phyloP scores from a whole-genome alignment of 1,140 invertebrate species.

The Drosophila lini region DNA sequence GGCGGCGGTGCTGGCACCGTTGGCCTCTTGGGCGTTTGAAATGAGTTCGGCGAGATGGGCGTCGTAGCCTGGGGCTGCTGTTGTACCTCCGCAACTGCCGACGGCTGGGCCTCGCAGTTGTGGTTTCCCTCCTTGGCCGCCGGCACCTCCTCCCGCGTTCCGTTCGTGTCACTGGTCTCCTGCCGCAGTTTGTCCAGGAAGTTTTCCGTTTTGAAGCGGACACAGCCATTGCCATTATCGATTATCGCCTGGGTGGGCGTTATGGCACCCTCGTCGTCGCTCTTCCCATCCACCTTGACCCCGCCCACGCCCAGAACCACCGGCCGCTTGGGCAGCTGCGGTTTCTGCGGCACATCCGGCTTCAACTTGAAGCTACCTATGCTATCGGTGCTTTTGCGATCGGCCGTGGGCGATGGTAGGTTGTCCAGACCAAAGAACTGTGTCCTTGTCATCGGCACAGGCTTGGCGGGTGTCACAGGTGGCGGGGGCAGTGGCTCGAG shows the following conservation, averaged over 20 bases:
- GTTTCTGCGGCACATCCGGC: constrained; percentile 80
- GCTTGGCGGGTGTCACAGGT: constrained; percentile 70
- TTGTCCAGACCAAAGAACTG: constrained; percentile 81
- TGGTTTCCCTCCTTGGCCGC: constrained; percentile 52
- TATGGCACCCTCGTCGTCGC: constrained; percentile 66
- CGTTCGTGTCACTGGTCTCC: constrained; percentile 71
- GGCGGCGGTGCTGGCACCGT: constrained; percentile 81
- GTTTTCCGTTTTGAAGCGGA: constrained; percentile 70
- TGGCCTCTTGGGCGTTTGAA: constrained; percentile 79
- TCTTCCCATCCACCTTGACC: constrained; percentile 55
- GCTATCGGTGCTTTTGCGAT: constrained; percentile 77
- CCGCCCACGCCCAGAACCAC: constrained; percentile 53
- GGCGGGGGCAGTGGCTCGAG: constrained; percentile 60
- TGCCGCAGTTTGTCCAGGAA: constrained; percentile 73
- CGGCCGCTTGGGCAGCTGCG: constrained; percentile 74
- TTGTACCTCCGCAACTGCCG: constrained; percentile 12
- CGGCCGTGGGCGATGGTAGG: constrained; percentile 76
- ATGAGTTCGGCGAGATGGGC: constrained; percentile 78
- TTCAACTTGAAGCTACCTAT: constrained; percentile 73
- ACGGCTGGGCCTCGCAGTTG: constrained; percentile 32
- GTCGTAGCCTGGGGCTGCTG: constrained; percentile 62
- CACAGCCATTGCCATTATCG: constrained; percentile 61
- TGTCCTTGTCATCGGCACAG: constrained; percentile 80
- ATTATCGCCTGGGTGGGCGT: constrained; percentile 67
- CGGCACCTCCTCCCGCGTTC: constrained; percentile 46